Base-by-base conservation (phyloP, 2,888 invertebrate species). In the Trichogramma evanescens region DNA sequence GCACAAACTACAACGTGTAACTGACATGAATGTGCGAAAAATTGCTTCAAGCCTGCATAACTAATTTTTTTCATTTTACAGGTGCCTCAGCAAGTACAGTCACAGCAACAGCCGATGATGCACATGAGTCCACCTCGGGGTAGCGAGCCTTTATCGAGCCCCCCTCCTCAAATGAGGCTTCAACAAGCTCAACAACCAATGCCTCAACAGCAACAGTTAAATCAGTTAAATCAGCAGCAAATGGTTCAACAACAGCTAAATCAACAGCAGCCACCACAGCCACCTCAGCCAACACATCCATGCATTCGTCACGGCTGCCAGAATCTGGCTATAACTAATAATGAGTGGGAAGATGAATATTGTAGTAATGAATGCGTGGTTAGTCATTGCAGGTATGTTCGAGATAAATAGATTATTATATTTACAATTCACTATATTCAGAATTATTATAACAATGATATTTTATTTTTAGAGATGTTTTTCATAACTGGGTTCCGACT, bases 331-430 rank as follows among this genome's bases (percentile, higher is more conserved):
- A 88, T 94, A 71, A 87, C 92, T 67, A 94, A 91, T 81, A 88
- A 89, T 66, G 94, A 94, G 80, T 95, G 95, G 95, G 95, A 95
- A 79, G 93, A 93, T 77, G 95, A 95, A 79, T 96, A 95, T 79
- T 96, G 95, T 83, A 93, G 94, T 80, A 95, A 94, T 80, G 94
- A 95, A 80, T 96, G 95, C 81, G 95, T 95, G 66, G 93, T 95
- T 77, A 91, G 89, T 78, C 95, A 96, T 80, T 95, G 95, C 87
- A 89, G 93, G 88, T 87, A 76, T 74, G 77, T 72, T 69, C 39
- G 43, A n/a, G 13, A 52, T 7, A 52, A 6, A 6, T 9, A 6
- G 42, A 8, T 8, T 8, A 41, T 26, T 40, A n/a, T 55, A 13
- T 44, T 9, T 42, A 0, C 5, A 54, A 54, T 44, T 45, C 46